Evolutionary conservation across 2,797 vertebrate genomes (phyloP).

Genomic region (Rallus crepitans): DNA sequence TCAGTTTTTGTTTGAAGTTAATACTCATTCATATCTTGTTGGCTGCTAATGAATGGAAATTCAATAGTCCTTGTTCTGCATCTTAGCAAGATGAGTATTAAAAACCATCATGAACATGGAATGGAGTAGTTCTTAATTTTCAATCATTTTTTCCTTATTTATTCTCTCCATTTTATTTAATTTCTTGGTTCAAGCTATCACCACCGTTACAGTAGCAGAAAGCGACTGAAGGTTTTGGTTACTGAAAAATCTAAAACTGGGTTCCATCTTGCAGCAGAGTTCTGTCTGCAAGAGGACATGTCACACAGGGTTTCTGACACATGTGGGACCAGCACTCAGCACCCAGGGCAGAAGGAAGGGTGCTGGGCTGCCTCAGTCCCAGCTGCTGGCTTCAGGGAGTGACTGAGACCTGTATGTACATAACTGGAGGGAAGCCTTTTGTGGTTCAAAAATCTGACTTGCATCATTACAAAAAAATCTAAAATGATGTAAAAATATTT

Average conservation of each 20-base stretch:
- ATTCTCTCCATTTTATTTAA: conserved; percentile 48
- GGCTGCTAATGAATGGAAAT: conserved; percentile 78
- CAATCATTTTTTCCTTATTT: conserved; percentile 40
- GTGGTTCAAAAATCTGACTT: not conserved
- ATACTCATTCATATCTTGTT: conserved; percentile 76
- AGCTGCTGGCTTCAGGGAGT: not conserved
- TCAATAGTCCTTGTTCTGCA: conserved; percentile 76
- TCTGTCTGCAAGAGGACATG: not conserved
- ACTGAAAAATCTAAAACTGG: not conserved
- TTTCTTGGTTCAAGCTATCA: conserved; percentile 2
- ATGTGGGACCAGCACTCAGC: fast-evolving
- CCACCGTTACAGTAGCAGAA: not conserved
- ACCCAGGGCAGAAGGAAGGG: not conserved
- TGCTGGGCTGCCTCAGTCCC: not conserved
- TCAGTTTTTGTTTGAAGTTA: conserved; percentile 76
- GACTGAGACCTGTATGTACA: fast-evolving
- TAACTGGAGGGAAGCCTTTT: not conserved
- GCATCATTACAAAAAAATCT: not conserved
- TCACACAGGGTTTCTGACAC: fast-evolving
- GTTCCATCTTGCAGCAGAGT: not conserved
- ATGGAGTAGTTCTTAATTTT: conserved; percentile 66
- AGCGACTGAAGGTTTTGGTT: conserved; percentile 18
- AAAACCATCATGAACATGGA: conserved; percentile 75
- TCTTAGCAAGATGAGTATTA: conserved; percentile 79
- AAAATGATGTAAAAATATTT: not conserved